Base-by-base conservation (phyloP, 2,113 vertebrate species). In the Polyodon spathula region DNA sequence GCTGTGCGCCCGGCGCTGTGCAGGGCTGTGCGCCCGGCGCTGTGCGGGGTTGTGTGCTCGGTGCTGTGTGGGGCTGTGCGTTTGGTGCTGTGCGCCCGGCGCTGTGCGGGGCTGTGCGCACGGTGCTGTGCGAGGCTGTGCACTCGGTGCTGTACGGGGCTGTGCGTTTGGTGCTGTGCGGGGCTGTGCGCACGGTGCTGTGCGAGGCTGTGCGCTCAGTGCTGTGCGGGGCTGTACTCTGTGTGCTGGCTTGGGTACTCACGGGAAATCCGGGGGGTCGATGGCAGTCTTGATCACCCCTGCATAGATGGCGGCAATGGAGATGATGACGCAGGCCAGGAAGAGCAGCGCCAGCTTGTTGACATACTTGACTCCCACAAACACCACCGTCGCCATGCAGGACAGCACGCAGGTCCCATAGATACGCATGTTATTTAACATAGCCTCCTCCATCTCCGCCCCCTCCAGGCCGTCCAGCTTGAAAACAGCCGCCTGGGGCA, bases 371-470 rank as follows among this genome's bases (percentile, higher is more conserved):
- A 98, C 96, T 0, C 96, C 95, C 54, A 99, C 96, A 0, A 99
- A 99, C 43, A 99, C 96, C 53, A 99, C 91, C 0, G 93, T 85
- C 73, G 95, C 93, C 96, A 99, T 99, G 74, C 89, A 93, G 70
- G 84, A 90, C 65, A 99, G 81, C 70, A 99, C 92, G 2, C 95
- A 91, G 57, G 96, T 97, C 58, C 96, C 96, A 0, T 99, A 99
- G 12, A 99, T 91, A 0, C 96, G 92, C 96, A 99, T 99, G 75
- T 98, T 99, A 77, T 99, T 99, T 56, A 99, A 73, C 86, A 99
- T 86, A 0, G 93, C 96, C 0, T 92, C 90, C 56, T 88, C 86
- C 0, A 92, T 86, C 60, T 99, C 95, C 0, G 81, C 15, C 16
- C 92, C 93, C 0, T 93, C 93, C 70, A 96, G 88, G 0, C 94